phyloP scores from a whole-genome alignment of 2,888 invertebrate species.

The Yponomeuta cagnagella region DNA sequence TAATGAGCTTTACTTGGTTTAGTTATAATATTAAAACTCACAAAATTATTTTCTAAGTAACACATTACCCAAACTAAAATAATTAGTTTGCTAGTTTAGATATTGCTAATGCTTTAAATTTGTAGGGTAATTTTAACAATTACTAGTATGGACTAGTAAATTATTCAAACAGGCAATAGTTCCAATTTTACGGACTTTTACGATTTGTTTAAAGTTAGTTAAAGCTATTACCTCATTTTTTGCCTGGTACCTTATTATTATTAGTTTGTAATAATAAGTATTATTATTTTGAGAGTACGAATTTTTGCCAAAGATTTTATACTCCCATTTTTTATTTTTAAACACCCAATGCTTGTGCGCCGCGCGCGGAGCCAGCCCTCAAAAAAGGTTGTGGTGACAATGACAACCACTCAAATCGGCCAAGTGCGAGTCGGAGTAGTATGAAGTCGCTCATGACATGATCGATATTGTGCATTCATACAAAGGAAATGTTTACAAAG shows the following conservation, averaged over 20 bases:
- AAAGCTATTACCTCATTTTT: not conserved
- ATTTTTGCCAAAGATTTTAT: conserved; percentile 8
- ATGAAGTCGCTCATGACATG: no score
- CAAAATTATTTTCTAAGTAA: not conserved
- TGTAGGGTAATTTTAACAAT: not conserved
- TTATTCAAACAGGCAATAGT: not conserved
- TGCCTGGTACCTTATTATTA: no score
- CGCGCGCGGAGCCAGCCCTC: no score
- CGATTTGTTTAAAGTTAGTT: not conserved
- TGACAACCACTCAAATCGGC: no score
- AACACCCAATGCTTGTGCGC: not conserved
- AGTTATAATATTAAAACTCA: not conserved
- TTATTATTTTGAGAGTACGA: conserved; percentile 2
- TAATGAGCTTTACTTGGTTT: not conserved
- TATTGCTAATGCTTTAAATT: not conserved
- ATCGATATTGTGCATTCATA: no score
- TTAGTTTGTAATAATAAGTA: no score
- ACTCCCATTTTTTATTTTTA: not conserved
- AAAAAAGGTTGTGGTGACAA: no score
- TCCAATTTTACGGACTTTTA: not conserved
- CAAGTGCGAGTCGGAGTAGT: no score
- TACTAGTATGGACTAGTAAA: not conserved
- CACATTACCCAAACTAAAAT: not conserved
- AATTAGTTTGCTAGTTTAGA: not conserved
- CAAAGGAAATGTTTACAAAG: no score